Conservation (phyloP, 2,797 vertebrate species). For the Rallus crepitans region DNA sequence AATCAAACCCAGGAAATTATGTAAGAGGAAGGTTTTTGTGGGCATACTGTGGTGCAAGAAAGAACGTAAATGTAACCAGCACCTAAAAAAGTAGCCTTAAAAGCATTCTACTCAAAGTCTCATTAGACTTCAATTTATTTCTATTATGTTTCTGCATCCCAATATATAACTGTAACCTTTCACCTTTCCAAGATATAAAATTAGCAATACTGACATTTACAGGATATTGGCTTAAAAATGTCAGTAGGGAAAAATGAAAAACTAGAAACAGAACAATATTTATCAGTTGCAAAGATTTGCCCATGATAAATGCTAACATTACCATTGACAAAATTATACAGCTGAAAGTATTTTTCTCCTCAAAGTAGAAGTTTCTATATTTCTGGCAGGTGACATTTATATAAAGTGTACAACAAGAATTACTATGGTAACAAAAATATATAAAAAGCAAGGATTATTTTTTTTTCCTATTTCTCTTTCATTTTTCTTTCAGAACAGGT, state of each 20-base stretch:
- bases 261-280: not conserved
- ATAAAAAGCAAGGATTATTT: not conserved
- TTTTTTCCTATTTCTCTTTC: not conserved
- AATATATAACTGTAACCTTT: not conserved
- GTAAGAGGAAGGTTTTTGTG: not conserved
- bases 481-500: not conserved
- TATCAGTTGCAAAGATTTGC: constrained; percentile 12
- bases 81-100: not conserved
- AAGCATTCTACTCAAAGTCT: not conserved
- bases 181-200: constrained; percentile 35
- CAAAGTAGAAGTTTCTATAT: not conserved
- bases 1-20: not conserved
- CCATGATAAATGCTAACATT: constrained; percentile 21
- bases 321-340: constrained; percentile 45
- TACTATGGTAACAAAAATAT: constrained; percentile 8
- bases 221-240: constrained; percentile 38
- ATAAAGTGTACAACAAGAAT: not conserved
- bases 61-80: rapidly evolving
- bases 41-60: not conserved
- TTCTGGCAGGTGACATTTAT: constrained; percentile 38
- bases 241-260: constrained; percentile 2
- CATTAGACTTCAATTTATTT: not conserved
- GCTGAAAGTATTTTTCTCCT: constrained; percentile 19
- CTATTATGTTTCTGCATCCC: not conserved
- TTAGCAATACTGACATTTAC: constrained; percentile 54